Evolutionary conservation across 53 echinoderm and acorn worm genomes (phyloP).

Genomic region (Apostichopus leukothele): DNA sequence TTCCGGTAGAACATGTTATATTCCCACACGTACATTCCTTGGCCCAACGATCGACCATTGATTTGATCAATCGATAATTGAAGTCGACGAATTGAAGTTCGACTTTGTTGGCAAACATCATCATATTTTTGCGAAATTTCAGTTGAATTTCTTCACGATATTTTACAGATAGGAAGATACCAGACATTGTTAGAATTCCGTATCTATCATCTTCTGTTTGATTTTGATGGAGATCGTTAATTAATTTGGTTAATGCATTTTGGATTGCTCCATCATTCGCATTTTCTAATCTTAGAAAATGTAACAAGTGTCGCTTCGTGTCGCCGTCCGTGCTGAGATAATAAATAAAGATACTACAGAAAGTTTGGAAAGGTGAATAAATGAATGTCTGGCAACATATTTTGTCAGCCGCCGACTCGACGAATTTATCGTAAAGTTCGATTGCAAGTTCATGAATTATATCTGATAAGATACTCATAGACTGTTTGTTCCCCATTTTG

Average conservation of each 20-base stretch:
- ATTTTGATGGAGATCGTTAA: neutral
- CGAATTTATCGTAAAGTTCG: neutral
- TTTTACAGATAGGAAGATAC: neutral
- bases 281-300: neutral
- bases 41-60: neutral
- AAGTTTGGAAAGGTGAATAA: neutral
- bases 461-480: neutral
- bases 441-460: neutral
- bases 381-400: neutral
- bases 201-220: neutral
- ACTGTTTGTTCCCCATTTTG: constrained; percentile 5
- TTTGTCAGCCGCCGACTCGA: neutral
- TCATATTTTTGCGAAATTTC: neutral
- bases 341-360: neutral
- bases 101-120: neutral
- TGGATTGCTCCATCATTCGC: neutral
- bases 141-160: neutral
- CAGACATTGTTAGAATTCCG: neutral
- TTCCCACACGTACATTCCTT: neutral
- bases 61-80: neutral
- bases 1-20: neutral
- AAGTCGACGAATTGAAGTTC: constrained; percentile 5
- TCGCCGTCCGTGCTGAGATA: constrained; percentile 4
- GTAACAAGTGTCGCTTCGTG: neutral
- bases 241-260: neutral